Conservation (phyloP, 2,888 invertebrate species). For the Acrobasis repandana region DNA sequence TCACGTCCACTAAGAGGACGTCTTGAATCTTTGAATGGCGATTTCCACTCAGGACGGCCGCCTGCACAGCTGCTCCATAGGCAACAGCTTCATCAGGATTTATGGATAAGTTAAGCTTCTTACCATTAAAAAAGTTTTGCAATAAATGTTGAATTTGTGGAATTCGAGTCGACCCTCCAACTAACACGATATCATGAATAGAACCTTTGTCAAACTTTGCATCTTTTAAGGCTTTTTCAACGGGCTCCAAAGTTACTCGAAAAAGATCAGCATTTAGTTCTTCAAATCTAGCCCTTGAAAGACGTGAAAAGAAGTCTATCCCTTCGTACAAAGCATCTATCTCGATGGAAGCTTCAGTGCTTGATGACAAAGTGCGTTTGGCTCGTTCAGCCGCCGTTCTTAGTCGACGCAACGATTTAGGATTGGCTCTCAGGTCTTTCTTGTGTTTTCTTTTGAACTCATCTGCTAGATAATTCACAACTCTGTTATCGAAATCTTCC, state of each 20-base stretch:
- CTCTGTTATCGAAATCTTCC: slow-evolving; percentile 85
- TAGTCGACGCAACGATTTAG: slow-evolving; percentile 86
- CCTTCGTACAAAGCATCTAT: slow-evolving; percentile 90
- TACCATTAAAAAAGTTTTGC: slow-evolving; percentile 89
- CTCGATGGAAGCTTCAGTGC: slow-evolving; percentile 88
- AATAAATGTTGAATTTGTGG: slow-evolving; percentile 90
- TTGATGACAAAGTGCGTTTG: slow-evolving; percentile 89
- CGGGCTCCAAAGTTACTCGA: slow-evolving; percentile 87
- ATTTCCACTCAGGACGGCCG: slow-evolving; percentile 88
- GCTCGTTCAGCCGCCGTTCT: slow-evolving; percentile 90
- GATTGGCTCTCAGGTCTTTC: slow-evolving; percentile 85
- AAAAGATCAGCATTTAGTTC: slow-evolving; percentile 89
- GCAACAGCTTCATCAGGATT: slow-evolving; percentile 93
- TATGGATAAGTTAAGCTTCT: slow-evolving; percentile 87
- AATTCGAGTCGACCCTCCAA: slow-evolving; percentile 91
- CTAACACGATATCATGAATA: slow-evolving; percentile 90
- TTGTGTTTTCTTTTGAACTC: slow-evolving; percentile 88
- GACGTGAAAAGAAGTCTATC: slow-evolving; percentile 85
- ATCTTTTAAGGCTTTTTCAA: slow-evolving; percentile 89
- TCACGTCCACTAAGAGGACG: slow-evolving; percentile 81
- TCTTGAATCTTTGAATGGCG: slow-evolving; percentile 89
- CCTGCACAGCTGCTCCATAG: slow-evolving; percentile 89
- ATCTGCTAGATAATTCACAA: slow-evolving; percentile 85
- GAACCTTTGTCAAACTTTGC: slow-evolving; percentile 89
- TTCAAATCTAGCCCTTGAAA: slow-evolving; percentile 89